Evolutionary conservation across 2,797 vertebrate genomes (phyloP), one percentile per base, ranked within the genome.

Genomic region (Brotogeris chrysoptera): DNA sequence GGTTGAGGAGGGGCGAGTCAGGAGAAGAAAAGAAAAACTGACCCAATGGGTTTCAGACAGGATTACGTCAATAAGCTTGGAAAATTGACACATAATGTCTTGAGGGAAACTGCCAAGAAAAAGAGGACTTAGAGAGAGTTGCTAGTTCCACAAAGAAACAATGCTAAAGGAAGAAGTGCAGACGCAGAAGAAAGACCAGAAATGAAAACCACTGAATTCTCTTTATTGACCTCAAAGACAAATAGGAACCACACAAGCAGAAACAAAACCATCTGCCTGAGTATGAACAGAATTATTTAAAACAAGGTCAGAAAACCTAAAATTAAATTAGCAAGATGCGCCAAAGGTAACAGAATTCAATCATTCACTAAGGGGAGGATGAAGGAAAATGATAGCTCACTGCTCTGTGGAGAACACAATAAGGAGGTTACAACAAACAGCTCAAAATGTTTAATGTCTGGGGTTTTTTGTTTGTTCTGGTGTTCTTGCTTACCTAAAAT

Each of bases 191-290:
- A 81, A 85, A 63, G 64, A 53, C 52, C 28, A 90, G 72, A 93
- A 93, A 69, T 78, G 38, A 65, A 88, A 89, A 94, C 6, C 69
- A 68, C 16, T 68, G 32, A 30, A 30, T 88, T 78, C 41, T 80
- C 41, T 83, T 90, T 30, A 72, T 46, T 93, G 72, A 65, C 47
- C 65, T 90, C 41, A 65, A 65, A 65, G 38, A 78, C 30, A 72
- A 78, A 80, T 76, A 91, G 23, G 39, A 91, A 77, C 47, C 81
- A 81, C 61, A 72, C 5, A 66, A 92, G 38, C 9, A 64, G 80
- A 88, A 96, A 65, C 43, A 91, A 83, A 88, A 61, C 8, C 79
- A 89, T 78, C 73, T 91, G 74, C 85, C 64, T 86, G 30, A 92
- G 27, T 39, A 73, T 52, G 71, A 89, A 87, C 60, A 77, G 6